Base-by-base conservation (phyloP, 2,888 invertebrate species). In the Muschampia plurimacula region DNA sequence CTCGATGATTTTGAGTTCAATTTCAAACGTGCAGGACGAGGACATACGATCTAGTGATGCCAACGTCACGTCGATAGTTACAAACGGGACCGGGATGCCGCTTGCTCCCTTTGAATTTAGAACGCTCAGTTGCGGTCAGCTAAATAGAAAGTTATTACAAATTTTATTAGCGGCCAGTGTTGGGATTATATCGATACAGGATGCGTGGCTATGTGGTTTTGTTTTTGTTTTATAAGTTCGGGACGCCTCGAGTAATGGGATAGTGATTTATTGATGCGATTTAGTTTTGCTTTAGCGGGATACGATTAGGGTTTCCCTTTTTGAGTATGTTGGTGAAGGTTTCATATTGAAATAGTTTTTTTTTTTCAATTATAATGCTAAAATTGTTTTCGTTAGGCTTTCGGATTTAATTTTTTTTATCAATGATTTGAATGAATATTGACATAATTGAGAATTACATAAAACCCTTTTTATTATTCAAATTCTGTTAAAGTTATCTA, bases 31-130 rank as follows among this genome's bases (percentile, higher is more conserved):
- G 1, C 13, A 5, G 8, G 10, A 4, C 2, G 0, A 28, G 60
- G 2, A 60, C 44, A 71, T 72, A 72, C 67, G 72, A 65, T 73
- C 57, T 76, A 78, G 77, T 75, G 76, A 75, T 74, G 74, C 67
- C 75, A 74, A 75, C 72, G 69, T 72, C 72, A 69, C 73, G 79
- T 80, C 81, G 82, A 82, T 82, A 83, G 79, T 78, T 76, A 78
- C 75, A 78, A 82, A 80, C 78, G 77, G 78, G 81, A 78, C 76
- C 77, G 77, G 82, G 80, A 82, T 82, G 80, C 81, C 80, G 80
- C 80, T 83, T 83, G 52, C 15, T 52, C 52, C 52, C 52, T 52
- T 83, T 82, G 82, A 84, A 86, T 84, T 85, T 84, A 81, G 82
- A 84, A 82, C 84, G 80, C 79, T 82, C 80, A 80, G 79, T 77